These are phyloP conservation scores for Polypterus senegalus DNA, from an alignment of 2,113 vertebrate species.

Conservation along the genomic window DNA sequence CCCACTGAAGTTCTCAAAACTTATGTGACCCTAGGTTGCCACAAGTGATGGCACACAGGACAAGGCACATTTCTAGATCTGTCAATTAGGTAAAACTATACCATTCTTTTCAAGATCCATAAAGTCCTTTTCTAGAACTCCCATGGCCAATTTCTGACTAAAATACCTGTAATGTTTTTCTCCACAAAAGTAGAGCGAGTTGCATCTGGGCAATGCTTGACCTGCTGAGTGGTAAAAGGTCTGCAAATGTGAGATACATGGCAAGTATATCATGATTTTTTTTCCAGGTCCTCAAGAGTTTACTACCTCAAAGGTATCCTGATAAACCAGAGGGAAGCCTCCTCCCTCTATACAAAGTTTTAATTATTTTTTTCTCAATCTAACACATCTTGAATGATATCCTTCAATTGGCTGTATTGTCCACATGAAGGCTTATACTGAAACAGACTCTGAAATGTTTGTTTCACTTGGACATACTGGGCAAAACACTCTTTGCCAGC, in stretches of 20 bases:
- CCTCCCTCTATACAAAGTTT: neutral
- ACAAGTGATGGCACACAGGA: constrained; percentile 18
- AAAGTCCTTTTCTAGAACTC: too few relatives aligned
- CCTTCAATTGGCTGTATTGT: constrained; percentile 10
- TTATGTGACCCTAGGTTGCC: constrained; percentile 19
- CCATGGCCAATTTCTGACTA: too few relatives aligned
- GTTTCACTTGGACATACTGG: constrained; percentile 11
- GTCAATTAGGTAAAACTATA: too few relatives aligned
- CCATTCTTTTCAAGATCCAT: too few relatives aligned
- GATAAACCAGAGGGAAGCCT: constrained; percentile 3
- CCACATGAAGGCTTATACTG: constrained; percentile 4
- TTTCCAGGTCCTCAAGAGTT: constrained; percentile 1
- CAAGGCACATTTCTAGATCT: too few relatives aligned
- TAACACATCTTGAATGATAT: constrained; percentile 2
- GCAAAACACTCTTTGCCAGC: constrained; percentile 17
- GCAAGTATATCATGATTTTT: too few relatives aligned
- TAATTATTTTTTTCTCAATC: constrained; percentile 5
- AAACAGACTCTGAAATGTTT: constrained; percentile 12
- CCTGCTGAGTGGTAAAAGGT: too few relatives aligned
- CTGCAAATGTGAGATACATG: too few relatives aligned
- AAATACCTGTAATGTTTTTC: too few relatives aligned
- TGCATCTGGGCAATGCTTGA: too few relatives aligned
- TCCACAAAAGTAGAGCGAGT: too few relatives aligned
- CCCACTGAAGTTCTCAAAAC: constrained; percentile 20
- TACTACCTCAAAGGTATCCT: constrained; percentile 4